Conservation (phyloP, 2,888 invertebrate genomes). For the Pollenia angustigena region DNA sequence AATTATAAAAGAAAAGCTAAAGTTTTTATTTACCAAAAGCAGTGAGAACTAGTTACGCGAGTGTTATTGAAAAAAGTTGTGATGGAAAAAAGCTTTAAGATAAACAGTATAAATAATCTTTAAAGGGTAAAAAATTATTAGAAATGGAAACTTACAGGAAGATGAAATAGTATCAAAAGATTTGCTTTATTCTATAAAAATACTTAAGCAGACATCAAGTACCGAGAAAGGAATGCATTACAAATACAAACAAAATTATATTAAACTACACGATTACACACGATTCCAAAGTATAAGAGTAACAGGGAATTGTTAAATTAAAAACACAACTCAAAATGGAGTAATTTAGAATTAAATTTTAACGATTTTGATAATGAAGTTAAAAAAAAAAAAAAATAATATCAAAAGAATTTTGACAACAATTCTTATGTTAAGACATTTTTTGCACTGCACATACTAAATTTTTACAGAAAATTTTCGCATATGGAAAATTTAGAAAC, state of each 20-base stretch:
- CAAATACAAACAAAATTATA: slow-evolving; percentile 47
- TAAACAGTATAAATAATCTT: slow-evolving; percentile 47
- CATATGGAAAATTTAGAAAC: not conserved
- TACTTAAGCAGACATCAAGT: slow-evolving; percentile 50
- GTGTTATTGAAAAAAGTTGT: slow-evolving; percentile 61
- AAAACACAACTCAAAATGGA: slow-evolving; percentile 54
- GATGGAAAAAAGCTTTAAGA: slow-evolving; percentile 60
- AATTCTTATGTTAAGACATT: slow-evolving; percentile 1
- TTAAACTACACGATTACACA: slow-evolving; percentile 52
- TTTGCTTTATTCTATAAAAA: slow-evolving; percentile 16
- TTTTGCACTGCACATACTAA: not conserved
- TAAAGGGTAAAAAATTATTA: slow-evolving; percentile 44
- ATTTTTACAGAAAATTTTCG: not conserved
- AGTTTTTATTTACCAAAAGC: slow-evolving; percentile 62
- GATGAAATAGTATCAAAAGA: slow-evolving; percentile 46
- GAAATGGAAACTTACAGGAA: slow-evolving; percentile 41
- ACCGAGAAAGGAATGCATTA: slow-evolving; percentile 59
- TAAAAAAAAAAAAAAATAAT: not conserved
- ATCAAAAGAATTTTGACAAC: not conserved
- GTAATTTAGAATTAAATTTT: not conserved
- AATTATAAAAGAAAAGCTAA: slow-evolving; percentile 65
- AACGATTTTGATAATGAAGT: slow-evolving; percentile 13
- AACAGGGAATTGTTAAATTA: slow-evolving; percentile 61
- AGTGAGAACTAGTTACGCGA: slow-evolving; percentile 64
- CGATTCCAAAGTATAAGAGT: slow-evolving; percentile 40